Evolutionary conservation across 2,888 invertebrate genomes (phyloP), one percentile per base, ranked within the genome.

Genomic region (Trichopria drosophilae): DNA sequence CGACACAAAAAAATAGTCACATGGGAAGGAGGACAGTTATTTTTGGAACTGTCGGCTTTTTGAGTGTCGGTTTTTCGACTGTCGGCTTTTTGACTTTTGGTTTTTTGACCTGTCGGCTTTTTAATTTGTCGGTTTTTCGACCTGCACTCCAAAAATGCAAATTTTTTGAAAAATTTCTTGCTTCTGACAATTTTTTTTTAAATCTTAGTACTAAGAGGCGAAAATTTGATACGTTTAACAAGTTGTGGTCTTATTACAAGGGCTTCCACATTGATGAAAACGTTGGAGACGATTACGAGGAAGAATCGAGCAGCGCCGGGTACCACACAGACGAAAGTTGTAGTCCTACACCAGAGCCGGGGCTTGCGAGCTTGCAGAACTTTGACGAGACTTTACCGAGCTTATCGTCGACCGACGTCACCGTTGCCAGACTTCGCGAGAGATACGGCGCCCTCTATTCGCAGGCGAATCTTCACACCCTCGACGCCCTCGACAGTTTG

Each of bases 371-470:
- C 15, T 16, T n/a, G 7, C 19, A 15, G 7, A 42, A 42, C 31
- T 20, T 19, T 13, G 39, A 36, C 10, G 57, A 50, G n/a, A 53
- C 57, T 37, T 57, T 58, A 26, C 36, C 54, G n/a, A 58, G 53
- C 26, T 37, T 47, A 15, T 50, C 36, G 18, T 51, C 49, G n/a
- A 47, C 15, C 18, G 62, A 67, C 29, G 37, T 40, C 10, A 59
- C 58, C 23, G 61, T 54, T 19, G 67, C 66, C 49, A 62, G 81
- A 72, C 83, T 84, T 64, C 84, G 93, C 51, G 85, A 88, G 44
- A 84, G 86, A 66, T 96, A 93, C 77, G 88, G 88, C 24, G 84
- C 86, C 55, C 83, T 96, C 52, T 96, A 95, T 79, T 83, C 88
- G 41, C 87, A 89, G 63, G 89, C 88, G 23, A 83, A 94, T 48